These are phyloP conservation scores for Plagiodera versicolora DNA, from an alignment of 2,888 invertebrate genomes.

Conservation along the genomic window DNA sequence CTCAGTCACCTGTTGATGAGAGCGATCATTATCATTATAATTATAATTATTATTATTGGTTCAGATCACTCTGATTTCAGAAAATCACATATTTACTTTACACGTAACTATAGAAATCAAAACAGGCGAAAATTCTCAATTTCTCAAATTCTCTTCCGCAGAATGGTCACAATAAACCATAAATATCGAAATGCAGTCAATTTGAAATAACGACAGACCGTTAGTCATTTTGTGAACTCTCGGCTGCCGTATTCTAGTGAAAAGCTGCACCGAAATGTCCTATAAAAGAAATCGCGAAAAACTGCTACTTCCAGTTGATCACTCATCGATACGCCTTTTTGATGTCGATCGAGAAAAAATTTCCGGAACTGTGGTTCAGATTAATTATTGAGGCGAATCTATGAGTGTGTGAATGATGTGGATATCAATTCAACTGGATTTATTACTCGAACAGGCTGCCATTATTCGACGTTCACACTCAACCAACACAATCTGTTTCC, in stretches of 20 bases:
- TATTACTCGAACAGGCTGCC: too few relatives aligned
- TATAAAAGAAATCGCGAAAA: slow-evolving; percentile 10
- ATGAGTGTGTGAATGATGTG: neutral
- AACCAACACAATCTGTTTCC: too few relatives aligned
- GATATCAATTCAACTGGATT: neutral
- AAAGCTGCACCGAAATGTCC: slow-evolving; percentile 8
- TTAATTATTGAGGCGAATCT: neutral
- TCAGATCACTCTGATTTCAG: too few relatives aligned
- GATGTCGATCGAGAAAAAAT: slow-evolving; percentile 16
- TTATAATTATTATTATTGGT: too few relatives aligned
- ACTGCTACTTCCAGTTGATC: slow-evolving; percentile 7
- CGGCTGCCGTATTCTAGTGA: neutral
- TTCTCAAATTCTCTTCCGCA: too few relatives aligned
- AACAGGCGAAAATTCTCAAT: neutral
- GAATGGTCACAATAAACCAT: neutral
- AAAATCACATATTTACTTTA: too few relatives aligned
- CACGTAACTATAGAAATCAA: too few relatives aligned
- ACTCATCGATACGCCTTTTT: slow-evolving; percentile 20
- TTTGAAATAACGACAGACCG: slow-evolving; percentile 3
- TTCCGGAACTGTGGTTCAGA: neutral
- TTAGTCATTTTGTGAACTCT: slow-evolving; percentile 5
- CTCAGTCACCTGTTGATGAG: too few relatives aligned
- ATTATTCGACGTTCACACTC: too few relatives aligned
- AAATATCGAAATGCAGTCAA: neutral
- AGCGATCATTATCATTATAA: too few relatives aligned